A percentile compares a stretch with the other conserved stretches of the same genome.
Conservation (phyloP, 2,888 invertebrate genomes). For the Boloria euphrosyne region DNA sequence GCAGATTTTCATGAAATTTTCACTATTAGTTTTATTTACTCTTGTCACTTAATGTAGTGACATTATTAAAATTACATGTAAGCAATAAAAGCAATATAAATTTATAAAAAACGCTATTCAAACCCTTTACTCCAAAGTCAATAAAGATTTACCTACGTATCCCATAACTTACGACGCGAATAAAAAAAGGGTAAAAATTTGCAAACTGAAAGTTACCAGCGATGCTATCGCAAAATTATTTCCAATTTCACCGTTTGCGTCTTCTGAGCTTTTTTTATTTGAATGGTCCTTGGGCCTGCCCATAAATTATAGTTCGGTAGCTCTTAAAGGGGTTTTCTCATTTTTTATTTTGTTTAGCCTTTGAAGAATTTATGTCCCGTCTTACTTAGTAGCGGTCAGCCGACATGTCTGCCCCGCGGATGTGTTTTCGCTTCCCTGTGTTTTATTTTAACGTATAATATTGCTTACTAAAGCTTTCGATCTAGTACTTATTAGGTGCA, state of each 20-base stretch:
- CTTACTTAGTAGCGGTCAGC: slow-evolving; percentile 80
- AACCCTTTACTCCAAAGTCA: neutral
- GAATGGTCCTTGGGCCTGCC: slow-evolving; percentile 64
- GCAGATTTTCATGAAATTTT: too few species aligned
- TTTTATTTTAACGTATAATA: slow-evolving; percentile 6
- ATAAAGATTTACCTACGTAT: slow-evolving; percentile 33
- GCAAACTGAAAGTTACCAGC: slow-evolving; percentile 78
- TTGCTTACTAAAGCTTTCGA: neutral
- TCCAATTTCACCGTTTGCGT: slow-evolving; percentile 81
- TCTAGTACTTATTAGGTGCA: neutral
- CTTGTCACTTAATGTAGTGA: too few species aligned
- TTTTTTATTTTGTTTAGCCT: slow-evolving; percentile 76
- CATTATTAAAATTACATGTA: too few species aligned
- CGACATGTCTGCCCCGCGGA: slow-evolving; percentile 54
- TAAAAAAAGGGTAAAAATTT: slow-evolving; percentile 57
- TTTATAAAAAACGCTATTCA: too few species aligned
- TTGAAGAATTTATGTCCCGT: slow-evolving; percentile 82
- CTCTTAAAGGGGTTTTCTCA: slow-evolving; percentile 73
- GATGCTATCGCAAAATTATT: slow-evolving; percentile 81
- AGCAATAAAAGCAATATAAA: neutral
- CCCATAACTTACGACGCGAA: slow-evolving; percentile 56
- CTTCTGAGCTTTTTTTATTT: slow-evolving; percentile 63
- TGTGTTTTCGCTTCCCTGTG: slow-evolving; percentile 29
- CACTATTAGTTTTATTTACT: too few species aligned
- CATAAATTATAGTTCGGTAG: slow-evolving; percentile 83